Base-by-base conservation (phyloP, 1,140 invertebrate species). In the Papilio xuthus region DNA sequence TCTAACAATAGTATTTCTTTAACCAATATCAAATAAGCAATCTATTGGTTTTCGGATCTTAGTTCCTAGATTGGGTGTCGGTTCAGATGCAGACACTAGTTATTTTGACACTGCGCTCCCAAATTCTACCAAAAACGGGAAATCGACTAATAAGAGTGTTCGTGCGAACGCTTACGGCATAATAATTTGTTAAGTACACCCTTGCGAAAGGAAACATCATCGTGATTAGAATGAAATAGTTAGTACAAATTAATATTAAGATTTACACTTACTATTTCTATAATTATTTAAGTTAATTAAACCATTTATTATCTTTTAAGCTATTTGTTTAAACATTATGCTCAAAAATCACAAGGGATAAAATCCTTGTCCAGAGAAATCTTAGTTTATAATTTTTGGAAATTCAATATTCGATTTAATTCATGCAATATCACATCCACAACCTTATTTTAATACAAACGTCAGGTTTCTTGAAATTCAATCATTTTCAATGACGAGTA, bases 181-280 rank as follows among this genome's bases (percentile, higher is more conserved):
- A 60, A 26, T 60, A 60, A 60, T 60, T 26, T 60, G 20, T 23
- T 26, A 23, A 26, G 12, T 60, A 23, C 23, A 60, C 56, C 7
- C 23, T 26, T 26, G 23, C 9, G 20, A 26, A 6, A 20, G 9
- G 56, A 13, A 60, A 3, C 3, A 4, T 60, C 56, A 12, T 60
- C 20, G 56, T 60, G 56, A 60, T 60, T 26, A 60, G 56, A 60
- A 60, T 60, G 1, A 26, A 26, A 60, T 10, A 60, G 56, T 23
- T 26, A 83, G 50, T 10, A n/a, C 0, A 53, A 9, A 53, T 44
- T 37, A 37, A 44, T 44, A 44, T 44, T 53, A n/a, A n/a, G 7
- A 8, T n/a, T 20, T 53, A 53, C n/a, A n/a, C 18, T 44, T 44
- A 12, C 83, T 85, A 13, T 41, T 41, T n/a, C n/a, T n/a, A n/a